Evolutionary conservation across 1,140 invertebrate species (phyloP).

Genomic region (Eupeodes corollae): DNA sequence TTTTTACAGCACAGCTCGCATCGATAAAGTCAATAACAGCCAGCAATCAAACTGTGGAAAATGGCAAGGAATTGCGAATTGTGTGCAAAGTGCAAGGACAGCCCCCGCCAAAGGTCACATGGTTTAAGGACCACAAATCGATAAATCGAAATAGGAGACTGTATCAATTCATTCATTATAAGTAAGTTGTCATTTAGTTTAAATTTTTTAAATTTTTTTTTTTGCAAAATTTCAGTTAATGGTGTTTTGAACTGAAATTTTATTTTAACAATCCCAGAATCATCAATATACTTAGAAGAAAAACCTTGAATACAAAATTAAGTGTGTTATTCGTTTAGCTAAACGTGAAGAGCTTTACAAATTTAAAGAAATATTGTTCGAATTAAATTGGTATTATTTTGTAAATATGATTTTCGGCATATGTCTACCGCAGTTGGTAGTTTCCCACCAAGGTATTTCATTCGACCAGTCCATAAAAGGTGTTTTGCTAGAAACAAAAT

Average conservation of each 20-base stretch:
- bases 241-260: background rate
- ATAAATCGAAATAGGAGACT: constrained; percentile 34
- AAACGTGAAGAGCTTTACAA: no score
- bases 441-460: no score
- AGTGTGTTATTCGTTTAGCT: no score
- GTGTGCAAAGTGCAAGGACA: constrained; percentile 55
- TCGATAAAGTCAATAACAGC: constrained; percentile 27
- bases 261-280: background rate
- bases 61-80: constrained; percentile 48
- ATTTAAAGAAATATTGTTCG: no score
- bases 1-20: constrained; percentile 36
- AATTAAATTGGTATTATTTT: no score
- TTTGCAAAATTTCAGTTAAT: background rate
- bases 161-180: constrained; percentile 35
- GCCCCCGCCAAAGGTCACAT: constrained; percentile 56
- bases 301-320: constrained; percentile 1
- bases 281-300: background rate
- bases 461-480: no score
- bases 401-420: no score
- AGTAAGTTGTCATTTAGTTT: constrained; percentile 19
- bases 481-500: no score
- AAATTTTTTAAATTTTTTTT: background rate
- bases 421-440: no score
- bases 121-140: constrained; percentile 60
- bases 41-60: constrained; percentile 28